Conservation (phyloP, 2,888 invertebrate species). For the Aleiodes alternator region DNA sequence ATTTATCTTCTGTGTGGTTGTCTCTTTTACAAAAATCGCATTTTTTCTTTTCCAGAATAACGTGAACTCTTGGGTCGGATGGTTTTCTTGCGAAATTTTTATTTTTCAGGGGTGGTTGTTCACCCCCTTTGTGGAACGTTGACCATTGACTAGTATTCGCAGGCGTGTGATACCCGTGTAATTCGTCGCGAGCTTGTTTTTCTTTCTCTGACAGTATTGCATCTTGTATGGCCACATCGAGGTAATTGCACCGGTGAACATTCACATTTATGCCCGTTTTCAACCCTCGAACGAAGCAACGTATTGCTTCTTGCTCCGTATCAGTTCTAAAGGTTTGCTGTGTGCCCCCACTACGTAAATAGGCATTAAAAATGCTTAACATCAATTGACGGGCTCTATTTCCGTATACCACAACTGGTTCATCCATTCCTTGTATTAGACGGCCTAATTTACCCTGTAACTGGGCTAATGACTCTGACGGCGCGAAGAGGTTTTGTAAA, state of each 20-base stretch:
- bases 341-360: background rate
- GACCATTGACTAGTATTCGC: background rate
- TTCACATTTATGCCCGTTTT: conserved; percentile 10
- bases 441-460: conserved; percentile 21
- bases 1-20: background rate
- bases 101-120: too few relatives aligned
- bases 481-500: conserved; percentile 19
- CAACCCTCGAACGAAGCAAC: background rate
- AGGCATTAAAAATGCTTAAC: background rate
- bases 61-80: too few relatives aligned
- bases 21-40: background rate
- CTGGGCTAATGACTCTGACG: conserved; percentile 1
- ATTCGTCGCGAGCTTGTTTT: background rate
- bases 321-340: background rate
- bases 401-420: background rate
- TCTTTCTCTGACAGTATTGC: background rate
- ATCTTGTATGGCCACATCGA: background rate
- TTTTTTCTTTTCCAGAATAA: background rate
- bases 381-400: conserved; percentile 21
- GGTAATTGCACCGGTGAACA: background rate
- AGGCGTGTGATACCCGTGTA: background rate
- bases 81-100: too few relatives aligned
- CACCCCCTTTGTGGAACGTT: too few relatives aligned
- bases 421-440: conserved; percentile 2
- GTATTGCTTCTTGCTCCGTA: background rate